Evolutionary conservation across 2,797 vertebrate genomes (phyloP).

Genomic region (Acanthis flammea): DNA sequence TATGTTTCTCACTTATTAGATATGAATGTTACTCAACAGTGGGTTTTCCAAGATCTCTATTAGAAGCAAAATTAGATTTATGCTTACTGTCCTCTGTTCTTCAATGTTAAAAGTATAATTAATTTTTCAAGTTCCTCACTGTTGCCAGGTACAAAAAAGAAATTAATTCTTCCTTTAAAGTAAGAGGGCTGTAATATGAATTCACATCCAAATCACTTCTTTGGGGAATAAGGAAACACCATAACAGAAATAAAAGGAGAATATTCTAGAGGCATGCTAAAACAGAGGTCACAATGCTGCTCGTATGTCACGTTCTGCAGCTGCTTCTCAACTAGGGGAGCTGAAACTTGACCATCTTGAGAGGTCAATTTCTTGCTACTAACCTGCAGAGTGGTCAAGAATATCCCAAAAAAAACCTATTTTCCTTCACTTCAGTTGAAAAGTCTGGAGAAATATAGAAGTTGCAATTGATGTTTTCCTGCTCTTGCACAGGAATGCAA

Average conservation of each 20-base stretch:
- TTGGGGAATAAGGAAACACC: not conserved
- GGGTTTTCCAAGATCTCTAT: not conserved
- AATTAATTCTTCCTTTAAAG: not conserved
- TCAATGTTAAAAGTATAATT: not conserved
- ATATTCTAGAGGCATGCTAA: not conserved
- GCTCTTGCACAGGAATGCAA: not conserved
- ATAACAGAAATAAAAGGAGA: not conserved
- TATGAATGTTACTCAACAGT: not conserved
- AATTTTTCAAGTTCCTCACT: not conserved
- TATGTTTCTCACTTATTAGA: not conserved
- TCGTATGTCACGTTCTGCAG: not conserved
- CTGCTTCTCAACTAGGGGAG: not conserved
- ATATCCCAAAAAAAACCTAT: not conserved
- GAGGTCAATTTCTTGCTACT: not conserved
- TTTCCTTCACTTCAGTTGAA: not conserved
- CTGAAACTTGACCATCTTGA: not conserved
- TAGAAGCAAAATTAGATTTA: not conserved
- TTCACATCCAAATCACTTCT: not conserved
- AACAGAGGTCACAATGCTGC: not conserved
- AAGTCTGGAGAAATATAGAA: not conserved
- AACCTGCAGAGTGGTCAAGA: not conserved
- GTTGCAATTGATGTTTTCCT: not conserved
- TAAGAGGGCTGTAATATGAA: not conserved
- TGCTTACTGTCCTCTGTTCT: not conserved
- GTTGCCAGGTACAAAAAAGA: not conserved